phyloP scores from a whole-genome alignment of 2,888 invertebrate species.

The Stenichneumon culpator region DNA sequence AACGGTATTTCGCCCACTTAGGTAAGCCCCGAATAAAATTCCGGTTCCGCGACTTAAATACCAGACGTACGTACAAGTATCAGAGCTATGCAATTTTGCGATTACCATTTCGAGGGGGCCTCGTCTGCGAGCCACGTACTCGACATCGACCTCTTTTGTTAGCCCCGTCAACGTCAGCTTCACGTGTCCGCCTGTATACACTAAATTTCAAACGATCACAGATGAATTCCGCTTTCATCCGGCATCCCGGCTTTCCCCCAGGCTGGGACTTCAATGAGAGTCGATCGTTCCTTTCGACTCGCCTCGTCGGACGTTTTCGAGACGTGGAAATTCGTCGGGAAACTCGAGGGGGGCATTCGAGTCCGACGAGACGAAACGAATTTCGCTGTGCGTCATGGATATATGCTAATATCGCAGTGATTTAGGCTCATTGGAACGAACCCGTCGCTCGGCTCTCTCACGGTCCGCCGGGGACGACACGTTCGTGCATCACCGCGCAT shows the following conservation, averaged over 20 bases:
- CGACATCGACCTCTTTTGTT: neutral
- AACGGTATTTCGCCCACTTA: neutral
- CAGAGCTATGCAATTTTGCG: neutral
- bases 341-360: neutral
- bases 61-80: neutral
- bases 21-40: neutral
- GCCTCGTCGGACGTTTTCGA: neutral
- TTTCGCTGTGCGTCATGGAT: neutral
- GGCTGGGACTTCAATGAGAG: neutral
- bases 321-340: neutral
- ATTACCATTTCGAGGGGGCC: neutral
- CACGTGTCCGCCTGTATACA: neutral
- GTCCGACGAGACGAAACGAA: neutral
- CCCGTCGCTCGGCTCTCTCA: neutral
- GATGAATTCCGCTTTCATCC: neutral
- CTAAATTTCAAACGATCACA: neutral
- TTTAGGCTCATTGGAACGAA: conserved; percentile 19
- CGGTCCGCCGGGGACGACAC: neutral
- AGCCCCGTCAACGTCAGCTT: neutral
- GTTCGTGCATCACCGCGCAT: conserved; percentile 37
- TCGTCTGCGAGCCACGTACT: neutral
- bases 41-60: neutral
- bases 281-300: neutral
- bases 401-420: conserved; percentile 17
- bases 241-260: neutral